Evolutionary conservation across 1,140 invertebrate genomes (phyloP).

Genomic region (Asbolus verrucosus): DNA sequence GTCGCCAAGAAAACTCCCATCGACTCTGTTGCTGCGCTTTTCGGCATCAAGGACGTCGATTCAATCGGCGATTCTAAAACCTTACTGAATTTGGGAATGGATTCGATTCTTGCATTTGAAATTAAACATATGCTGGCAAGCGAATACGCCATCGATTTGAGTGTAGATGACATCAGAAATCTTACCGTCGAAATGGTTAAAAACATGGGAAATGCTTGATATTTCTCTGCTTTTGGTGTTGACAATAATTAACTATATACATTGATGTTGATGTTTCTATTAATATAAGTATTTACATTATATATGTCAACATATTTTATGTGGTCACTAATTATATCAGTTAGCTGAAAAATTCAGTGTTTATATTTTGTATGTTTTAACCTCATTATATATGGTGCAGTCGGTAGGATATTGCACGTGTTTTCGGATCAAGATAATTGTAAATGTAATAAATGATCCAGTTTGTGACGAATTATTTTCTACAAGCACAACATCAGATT

Average conservation of each 20-base stretch:
- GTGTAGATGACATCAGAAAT: constrained; percentile 88
- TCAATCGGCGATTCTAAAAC: constrained; percentile 79
- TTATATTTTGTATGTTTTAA: no score
- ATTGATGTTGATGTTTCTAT: not conserved
- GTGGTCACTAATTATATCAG: no score
- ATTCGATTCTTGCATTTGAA: constrained; percentile 98
- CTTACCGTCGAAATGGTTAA: constrained; percentile 81
- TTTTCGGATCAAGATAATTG: no score
- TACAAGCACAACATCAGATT: no score
- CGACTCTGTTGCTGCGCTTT: constrained; percentile 84
- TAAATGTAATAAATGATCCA: no score
- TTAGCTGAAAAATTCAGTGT: no score
- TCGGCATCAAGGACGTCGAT: constrained; percentile 88
- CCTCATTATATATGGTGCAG: no score
- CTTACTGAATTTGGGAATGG: constrained; percentile 94
- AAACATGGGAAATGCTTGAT: no score
- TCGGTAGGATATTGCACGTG: no score
- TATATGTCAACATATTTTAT: no score
- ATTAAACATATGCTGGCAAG: constrained; percentile 96
- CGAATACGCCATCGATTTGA: constrained; percentile 88
- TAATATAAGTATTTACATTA: no score
- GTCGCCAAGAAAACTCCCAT: constrained; percentile 71
- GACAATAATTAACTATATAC: not conserved
- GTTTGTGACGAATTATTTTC: no score
- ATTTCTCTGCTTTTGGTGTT: constrained; percentile 1